These are phyloP conservation scores for Drosophila micromelanica DNA, from an alignment of 1,140 invertebrate genomes.

Conservation along the genomic window DNA sequence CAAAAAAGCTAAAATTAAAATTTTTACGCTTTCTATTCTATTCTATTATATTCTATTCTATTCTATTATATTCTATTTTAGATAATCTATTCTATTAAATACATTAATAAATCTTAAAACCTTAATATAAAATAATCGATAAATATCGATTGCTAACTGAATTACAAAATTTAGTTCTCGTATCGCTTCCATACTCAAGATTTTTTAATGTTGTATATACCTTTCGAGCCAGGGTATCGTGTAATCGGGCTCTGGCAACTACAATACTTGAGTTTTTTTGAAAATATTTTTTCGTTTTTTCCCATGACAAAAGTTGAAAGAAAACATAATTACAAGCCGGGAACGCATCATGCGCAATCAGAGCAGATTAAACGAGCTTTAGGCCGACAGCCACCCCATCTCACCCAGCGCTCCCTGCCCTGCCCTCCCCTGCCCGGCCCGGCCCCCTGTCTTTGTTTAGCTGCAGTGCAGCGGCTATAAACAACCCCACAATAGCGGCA, in stretches of 20 bases:
- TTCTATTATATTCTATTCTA: too few species aligned
- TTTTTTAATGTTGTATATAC: background rate
- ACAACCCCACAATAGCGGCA: conserved; percentile 12
- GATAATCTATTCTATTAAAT: too few species aligned
- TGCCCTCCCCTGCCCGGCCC: too few species aligned
- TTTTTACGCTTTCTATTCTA: too few species aligned
- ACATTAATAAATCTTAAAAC: too few species aligned
- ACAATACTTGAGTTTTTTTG: background rate
- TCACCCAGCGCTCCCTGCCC: background rate
- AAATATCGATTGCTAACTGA: background rate
- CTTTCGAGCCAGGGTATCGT: background rate
- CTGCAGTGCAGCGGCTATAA: conserved; percentile 40
- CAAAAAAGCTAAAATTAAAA: too few species aligned
- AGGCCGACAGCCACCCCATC: conserved; percentile 21
- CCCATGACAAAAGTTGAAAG: conserved; percentile 40
- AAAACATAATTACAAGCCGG: conserved; percentile 46
- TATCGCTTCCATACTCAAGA: too few species aligned
- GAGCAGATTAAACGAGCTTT: conserved; percentile 41
- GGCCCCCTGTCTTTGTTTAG: conserved; percentile 18
- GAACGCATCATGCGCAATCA: conserved; percentile 34
- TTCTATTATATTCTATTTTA: too few species aligned
- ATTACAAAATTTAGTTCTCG: too few species aligned
- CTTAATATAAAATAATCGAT: background rate
- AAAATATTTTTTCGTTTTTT: conserved; percentile 12
- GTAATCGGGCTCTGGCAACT: background rate